Evolutionary conservation across 2,888 invertebrate genomes (phyloP), one percentile per base, ranked within the genome.

Genomic region (Gymnocheta viridis): DNA sequence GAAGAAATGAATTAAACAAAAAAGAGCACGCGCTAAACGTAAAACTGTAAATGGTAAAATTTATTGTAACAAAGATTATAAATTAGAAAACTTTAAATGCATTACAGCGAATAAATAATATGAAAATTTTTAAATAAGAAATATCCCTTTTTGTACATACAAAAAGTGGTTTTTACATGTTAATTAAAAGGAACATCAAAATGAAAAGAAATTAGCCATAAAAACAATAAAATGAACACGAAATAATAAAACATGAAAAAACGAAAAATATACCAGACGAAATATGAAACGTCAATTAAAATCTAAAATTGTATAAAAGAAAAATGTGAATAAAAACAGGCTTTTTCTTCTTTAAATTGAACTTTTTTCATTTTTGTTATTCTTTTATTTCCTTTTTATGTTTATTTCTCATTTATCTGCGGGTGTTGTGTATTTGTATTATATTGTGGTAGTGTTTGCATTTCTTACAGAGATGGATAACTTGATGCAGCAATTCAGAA

Each of bases 201-300:
- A 29, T 51, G 4, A 69, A 51, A 69, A 62, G 54, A 62, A 79
- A 62, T 60, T 60, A 47, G 51, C 54, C n/a, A 64, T 56, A 32
- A 47, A 72, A 64, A 49, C 35, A 72, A 79, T 32, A 70, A 44
- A 56, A 35, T 41, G 22, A 60, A 69, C 38, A 49, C 32, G 24
- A 64, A 56, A 49, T 47, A 32, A 22, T 44, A 67, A 67, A 66
- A 73, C 29, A 38, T 24, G n/a, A 70, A 38, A 51, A 54, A 35
- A 38, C 19, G n/a, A 70, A 38, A 51, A 54, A 35, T 14, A 29
- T 35, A 35, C 35, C 74, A 60, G 60, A 74, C 67, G 73, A 54
- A 81, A 81, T 74, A 62, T 81, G 73, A 81, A 74, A 69, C 69
- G 60, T 69, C 69, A 54, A 82, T 69, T 69, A 72, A 73, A 60